Conservation (phyloP, 2,113 vertebrate genomes). For the Melanocharis versteri region DNA sequence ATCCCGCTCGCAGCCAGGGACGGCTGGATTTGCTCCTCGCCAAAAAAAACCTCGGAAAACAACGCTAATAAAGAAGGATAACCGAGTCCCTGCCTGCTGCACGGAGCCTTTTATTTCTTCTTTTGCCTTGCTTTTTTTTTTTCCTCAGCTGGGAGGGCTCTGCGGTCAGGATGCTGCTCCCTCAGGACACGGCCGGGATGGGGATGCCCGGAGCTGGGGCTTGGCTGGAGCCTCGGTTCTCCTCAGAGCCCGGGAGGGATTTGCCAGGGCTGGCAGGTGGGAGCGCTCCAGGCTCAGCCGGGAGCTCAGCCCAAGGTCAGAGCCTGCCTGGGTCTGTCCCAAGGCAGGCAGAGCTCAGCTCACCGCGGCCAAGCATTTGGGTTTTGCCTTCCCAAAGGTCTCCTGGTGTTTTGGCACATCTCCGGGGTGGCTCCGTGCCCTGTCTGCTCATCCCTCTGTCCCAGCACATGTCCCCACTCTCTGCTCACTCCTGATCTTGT, state of each 20-base stretch:
- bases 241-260: neutral
- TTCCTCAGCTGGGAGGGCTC: neutral
- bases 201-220: neutral
- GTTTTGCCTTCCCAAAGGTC: neutral
- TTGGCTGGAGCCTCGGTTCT: neutral
- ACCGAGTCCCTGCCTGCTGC: neutral
- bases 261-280: neutral
- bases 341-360: neutral
- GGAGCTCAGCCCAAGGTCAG: neutral
- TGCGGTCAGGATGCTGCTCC: neutral
- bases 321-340: neutral
- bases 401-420: neutral
- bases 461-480: neutral
- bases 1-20: neutral
- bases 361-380: rapidly evolving
- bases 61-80: neutral
- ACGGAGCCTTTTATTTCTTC: neutral
- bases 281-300: neutral
- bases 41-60: neutral
- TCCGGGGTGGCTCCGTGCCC: neutral
- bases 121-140: neutral
- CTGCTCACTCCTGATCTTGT: neutral
- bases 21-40: neutral
- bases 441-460: neutral
- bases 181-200: rapidly evolving